Conservation (phyloP, 2,888 invertebrate species). For the Temnothorax rugatulus region DNA sequence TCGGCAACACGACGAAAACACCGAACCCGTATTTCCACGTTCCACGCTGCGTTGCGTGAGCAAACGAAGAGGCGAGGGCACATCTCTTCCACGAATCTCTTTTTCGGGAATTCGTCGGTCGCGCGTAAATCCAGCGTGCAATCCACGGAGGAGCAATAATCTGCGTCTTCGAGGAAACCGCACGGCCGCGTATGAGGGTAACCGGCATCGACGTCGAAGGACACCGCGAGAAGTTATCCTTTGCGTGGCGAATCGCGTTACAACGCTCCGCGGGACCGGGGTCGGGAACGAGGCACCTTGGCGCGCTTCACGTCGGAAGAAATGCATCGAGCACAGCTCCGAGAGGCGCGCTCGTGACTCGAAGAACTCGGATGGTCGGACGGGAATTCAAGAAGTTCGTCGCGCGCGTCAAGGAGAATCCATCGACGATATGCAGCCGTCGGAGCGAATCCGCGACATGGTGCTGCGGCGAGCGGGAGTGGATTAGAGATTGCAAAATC, state of each 20-base stretch:
- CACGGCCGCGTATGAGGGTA: not conserved
- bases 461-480: not conserved
- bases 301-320: not conserved
- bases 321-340: not conserved
- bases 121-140: constrained; percentile 14
- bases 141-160: not conserved
- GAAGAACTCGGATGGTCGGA: not conserved
- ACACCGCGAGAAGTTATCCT: constrained; percentile 40
- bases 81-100: not conserved
- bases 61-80: not conserved
- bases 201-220: constrained; percentile 22
- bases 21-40: not conserved
- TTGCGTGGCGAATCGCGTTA: constrained; percentile 43
- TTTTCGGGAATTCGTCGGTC: constrained; percentile 20
- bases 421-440: constrained; percentile 6
- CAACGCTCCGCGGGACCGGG: constrained; percentile 26
- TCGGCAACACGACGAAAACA: not conserved
- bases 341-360: constrained; percentile 25
- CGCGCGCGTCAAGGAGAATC: constrained; percentile 20
- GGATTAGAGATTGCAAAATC: constrained; percentile 13
- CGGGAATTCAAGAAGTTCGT: not conserved
- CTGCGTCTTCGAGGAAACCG: constrained; percentile 23
- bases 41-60: not conserved
- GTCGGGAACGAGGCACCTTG: not conserved
- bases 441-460: constrained; percentile 3